These are phyloP conservation scores for Drosophila longiperda DNA, from an alignment of 2,888 invertebrate genomes.

Conservation along the genomic window DNA sequence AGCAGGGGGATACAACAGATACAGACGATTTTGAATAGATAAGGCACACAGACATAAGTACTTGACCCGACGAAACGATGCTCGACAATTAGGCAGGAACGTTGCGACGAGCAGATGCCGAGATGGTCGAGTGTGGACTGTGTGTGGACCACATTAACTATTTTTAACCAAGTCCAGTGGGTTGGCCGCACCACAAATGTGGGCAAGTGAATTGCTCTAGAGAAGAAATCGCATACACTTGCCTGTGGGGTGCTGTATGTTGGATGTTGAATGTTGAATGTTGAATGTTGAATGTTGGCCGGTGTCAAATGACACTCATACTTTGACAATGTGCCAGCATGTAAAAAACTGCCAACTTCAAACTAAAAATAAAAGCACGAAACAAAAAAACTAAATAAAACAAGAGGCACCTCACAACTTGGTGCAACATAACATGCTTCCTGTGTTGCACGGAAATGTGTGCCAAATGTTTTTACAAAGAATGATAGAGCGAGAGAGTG, in stretches of 20 bases:
- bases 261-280: neutral
- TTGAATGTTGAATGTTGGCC: constrained; percentile 44
- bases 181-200: constrained; percentile 35
- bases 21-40: constrained; percentile 61
- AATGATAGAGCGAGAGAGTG: constrained; percentile 2
- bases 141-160: constrained; percentile 36
- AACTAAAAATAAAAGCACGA: constrained; percentile 44
- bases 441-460: constrained; percentile 67
- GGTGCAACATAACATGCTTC: constrained; percentile 52
- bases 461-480: constrained; percentile 60
- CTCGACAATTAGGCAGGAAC: constrained; percentile 38
- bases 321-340: constrained; percentile 7
- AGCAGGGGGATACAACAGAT: constrained; percentile 12
- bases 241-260: constrained; percentile 6
- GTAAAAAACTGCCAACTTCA: constrained; percentile 17
- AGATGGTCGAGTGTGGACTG: neutral
- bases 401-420: constrained; percentile 8
- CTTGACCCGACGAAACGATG: constrained; percentile 33
- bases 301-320: constrained; percentile 30
- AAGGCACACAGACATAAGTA: constrained; percentile 56
- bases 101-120: constrained; percentile 7
- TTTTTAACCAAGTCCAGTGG: constrained; percentile 56
- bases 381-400: neutral
- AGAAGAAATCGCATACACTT: constrained; percentile 25
- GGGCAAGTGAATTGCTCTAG: constrained; percentile 55